Conservation (phyloP, 2,797 vertebrate species). For the Acanthurus leucopareius region DNA sequence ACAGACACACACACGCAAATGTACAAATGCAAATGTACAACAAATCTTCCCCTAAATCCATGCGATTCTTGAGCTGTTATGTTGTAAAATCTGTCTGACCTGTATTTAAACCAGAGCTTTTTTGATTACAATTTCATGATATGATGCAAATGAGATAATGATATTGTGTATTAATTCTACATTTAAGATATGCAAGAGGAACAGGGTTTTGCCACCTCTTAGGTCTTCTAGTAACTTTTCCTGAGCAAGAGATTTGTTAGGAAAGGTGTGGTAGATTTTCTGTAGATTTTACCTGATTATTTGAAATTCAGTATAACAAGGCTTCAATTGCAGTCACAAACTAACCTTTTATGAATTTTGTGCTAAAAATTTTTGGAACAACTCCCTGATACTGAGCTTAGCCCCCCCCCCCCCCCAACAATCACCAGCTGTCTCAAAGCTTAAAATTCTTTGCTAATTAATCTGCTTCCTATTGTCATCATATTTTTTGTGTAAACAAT, state of each 20-base stretch:
- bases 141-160: neutral
- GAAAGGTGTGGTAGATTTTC: neutral
- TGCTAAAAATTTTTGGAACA: neutral
- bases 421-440: neutral
- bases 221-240: conserved; percentile 8
- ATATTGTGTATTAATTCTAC: neutral
- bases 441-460: neutral
- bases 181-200: neutral
- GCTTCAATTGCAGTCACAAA: conserved; percentile 2
- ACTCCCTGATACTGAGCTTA: neutral
- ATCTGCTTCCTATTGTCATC: neutral
- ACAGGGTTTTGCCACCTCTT: neutral
- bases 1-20: conserved; percentile 26
- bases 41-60: conserved; percentile 6
- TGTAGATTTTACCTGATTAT: conserved; percentile 9
- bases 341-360: neutral
- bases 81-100: conserved; percentile 40
- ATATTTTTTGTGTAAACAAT: neutral
- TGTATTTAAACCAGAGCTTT: conserved; percentile 18
- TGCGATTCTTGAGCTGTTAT: conserved; percentile 33
- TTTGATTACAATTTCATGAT: conserved; percentile 10
- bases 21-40: conserved; percentile 48
- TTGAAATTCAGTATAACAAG: conserved; percentile 3
- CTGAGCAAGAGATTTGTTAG: conserved; percentile 12
- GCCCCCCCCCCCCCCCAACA: neutral